A percentile compares a stretch with the other conserved stretches of the same genome.
phyloP scores from a whole-genome alignment of 1,140 invertebrate species.

The Lysiphlebus fabarum region DNA sequence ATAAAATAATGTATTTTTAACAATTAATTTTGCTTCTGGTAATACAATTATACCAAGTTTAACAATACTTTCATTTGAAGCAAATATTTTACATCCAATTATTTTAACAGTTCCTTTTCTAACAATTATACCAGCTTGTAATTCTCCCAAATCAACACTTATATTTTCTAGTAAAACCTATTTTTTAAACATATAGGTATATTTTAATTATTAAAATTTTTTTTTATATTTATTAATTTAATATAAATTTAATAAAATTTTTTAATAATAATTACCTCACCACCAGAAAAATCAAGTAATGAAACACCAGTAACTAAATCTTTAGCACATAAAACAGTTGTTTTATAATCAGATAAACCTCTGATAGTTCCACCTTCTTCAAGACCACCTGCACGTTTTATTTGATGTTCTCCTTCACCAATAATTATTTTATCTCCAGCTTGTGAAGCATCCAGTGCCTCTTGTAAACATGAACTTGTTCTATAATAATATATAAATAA shows the following conservation, averaged over 20 bases:
- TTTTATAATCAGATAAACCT: constrained; percentile 40
- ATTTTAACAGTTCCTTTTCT: constrained; percentile 42
- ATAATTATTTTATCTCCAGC: constrained; percentile 51
- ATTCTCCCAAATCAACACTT: constrained; percentile 40
- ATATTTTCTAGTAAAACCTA: constrained; percentile 47
- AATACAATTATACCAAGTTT: constrained; percentile 49
- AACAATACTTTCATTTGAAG: constrained; percentile 37
- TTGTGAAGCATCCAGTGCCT: constrained; percentile 52
- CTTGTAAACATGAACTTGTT: constrained; percentile 46
- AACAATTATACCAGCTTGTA: constrained; percentile 44
- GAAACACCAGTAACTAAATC: constrained; percentile 42
- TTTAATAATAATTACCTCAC: constrained; percentile 35
- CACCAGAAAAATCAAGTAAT: constrained; percentile 47
- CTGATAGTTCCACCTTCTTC: constrained; percentile 54
- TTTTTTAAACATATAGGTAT: too few species aligned
- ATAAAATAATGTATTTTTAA: constrained; percentile 38
- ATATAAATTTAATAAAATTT: too few species aligned
- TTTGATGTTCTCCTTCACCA: constrained; percentile 48
- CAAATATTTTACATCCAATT: constrained; percentile 41
- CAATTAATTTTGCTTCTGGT: constrained; percentile 41
- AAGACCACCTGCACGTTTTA: constrained; percentile 48
- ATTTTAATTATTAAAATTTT: constrained; percentile 12
- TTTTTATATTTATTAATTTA: too few species aligned
- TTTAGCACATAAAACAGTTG: constrained; percentile 36
- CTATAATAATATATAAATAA: constrained; percentile 30